phyloP scores from a whole-genome alignment of 2,113 vertebrate genomes.

The Stigmatopora argus region DNA sequence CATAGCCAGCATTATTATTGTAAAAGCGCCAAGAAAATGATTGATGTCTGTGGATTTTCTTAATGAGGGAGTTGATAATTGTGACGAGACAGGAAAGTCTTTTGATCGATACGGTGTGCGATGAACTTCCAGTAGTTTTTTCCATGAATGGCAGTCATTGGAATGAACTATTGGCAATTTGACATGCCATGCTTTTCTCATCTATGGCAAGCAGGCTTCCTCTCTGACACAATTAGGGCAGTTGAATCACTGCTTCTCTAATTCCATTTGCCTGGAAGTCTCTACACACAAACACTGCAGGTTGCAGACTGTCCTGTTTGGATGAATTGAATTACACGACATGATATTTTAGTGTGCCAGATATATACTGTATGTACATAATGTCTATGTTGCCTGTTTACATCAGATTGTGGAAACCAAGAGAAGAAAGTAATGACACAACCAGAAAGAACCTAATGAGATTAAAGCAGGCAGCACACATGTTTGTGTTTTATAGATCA shows the following conservation, averaged over 20 bases:
- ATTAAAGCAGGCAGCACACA: conserved; percentile 57
- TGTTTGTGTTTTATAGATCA: conserved; percentile 63
- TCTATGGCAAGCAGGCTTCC: conserved; percentile 32
- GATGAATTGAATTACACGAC: conserved; percentile 2
- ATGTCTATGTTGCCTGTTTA: conserved; percentile 46
- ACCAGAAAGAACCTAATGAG: conserved; percentile 49
- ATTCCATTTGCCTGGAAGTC: conserved; percentile 41
- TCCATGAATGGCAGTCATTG: conserved; percentile 44
- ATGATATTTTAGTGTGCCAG: not conserved
- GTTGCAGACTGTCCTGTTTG: conserved; percentile 18
- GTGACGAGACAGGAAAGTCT: conserved; percentile 35
- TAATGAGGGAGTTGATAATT: conserved; percentile 38
- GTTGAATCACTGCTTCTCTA: conserved; percentile 25
- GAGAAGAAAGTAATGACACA: conserved; percentile 42
- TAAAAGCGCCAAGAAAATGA: conserved; percentile 40
- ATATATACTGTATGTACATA: not conserved
- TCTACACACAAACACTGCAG: conserved; percentile 20
- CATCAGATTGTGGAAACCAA: conserved; percentile 33
- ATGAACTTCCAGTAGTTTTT: conserved; percentile 34
- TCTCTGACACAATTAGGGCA: conserved; percentile 47
- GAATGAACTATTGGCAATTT: conserved; percentile 41
- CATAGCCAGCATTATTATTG: conserved; percentile 46
- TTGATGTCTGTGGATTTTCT: conserved; percentile 46
- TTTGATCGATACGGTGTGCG: conserved; percentile 39
- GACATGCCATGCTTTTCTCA: conserved; percentile 59